These are phyloP conservation scores for Bovichtus variegatus DNA, from an alignment of 2,797 vertebrate species.

Conservation along the genomic window DNA sequence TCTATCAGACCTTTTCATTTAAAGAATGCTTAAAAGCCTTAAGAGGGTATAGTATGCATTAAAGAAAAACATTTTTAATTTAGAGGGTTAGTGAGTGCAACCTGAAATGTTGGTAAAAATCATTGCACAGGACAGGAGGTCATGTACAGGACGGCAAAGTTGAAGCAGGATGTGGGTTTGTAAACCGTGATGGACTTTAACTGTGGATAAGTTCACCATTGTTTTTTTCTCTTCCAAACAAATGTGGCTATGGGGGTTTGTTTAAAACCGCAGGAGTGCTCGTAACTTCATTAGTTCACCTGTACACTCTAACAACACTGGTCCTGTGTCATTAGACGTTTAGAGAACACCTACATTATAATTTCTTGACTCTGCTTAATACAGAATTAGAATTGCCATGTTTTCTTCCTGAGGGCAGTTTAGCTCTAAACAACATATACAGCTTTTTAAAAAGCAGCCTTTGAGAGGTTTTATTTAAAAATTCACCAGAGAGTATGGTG, in stretches of 20 bases:
- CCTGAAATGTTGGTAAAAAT: background rate
- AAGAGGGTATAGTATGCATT: background rate
- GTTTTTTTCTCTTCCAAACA: background rate
- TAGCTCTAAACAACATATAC: conserved; percentile 34
- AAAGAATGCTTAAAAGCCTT: background rate
- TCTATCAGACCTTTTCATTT: background rate
- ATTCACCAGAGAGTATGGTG: conserved; percentile 42
- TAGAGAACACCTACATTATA: background rate
- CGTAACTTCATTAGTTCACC: background rate
- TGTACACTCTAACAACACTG: background rate
- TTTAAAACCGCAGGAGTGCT: background rate
- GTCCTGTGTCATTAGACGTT: conserved; percentile 3
- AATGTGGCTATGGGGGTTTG: background rate
- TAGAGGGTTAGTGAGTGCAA: too few species aligned
- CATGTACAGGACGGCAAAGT: background rate
- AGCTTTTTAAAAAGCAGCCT: conserved; percentile 18
- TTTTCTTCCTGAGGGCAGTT: conserved; percentile 32
- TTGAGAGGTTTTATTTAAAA: conserved; percentile 44
- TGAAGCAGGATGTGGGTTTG: background rate
- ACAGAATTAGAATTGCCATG: background rate
- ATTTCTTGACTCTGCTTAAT: background rate
- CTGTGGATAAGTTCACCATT: background rate
- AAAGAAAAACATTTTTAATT: background rate
- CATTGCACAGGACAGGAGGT: background rate
- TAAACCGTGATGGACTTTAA: background rate